These are phyloP conservation scores for Eidolon dupreanum DNA, from an alignment of 2,797 vertebrate genomes.

Conservation along the genomic window DNA sequence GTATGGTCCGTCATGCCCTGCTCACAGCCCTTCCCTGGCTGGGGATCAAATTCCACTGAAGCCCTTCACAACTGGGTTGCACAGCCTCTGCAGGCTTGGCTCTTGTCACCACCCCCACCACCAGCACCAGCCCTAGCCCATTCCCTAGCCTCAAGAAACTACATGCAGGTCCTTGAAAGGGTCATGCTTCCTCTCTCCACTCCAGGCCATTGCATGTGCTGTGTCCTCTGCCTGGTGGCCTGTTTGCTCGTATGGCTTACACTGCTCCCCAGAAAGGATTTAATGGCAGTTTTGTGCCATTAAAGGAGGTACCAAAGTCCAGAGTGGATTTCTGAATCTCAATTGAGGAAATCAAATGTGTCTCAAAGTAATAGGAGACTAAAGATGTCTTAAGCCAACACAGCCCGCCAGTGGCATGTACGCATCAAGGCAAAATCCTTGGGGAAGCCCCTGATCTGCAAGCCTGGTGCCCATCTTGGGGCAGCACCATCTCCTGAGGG, in stretches of 20 bases:
- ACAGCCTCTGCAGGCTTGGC: not conserved
- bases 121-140: not conserved
- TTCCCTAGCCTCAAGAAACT: not conserved
- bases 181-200: not conserved
- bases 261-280: not conserved
- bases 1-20: not conserved
- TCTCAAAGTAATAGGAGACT: not conserved
- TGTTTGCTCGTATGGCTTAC: no score
- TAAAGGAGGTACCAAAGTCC: not conserved
- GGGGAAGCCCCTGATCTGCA: not conserved
- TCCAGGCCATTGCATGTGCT: not conserved
- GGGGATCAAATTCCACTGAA: not conserved
- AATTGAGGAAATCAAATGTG: not conserved
- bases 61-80: not conserved
- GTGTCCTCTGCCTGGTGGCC: accelerated
- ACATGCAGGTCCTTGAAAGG: not conserved
- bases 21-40: not conserved
- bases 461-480: not conserved
- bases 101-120: not conserved
- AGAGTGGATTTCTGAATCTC: not conserved
- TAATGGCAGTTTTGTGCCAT: not conserved
- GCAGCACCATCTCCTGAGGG: not conserved
- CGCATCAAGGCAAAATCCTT: not conserved
- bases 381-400: not conserved
- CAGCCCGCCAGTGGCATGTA: accelerated